phyloP scores from a whole-genome alignment of 2,113 vertebrate genomes.

The Syngnathus floridae region DNA sequence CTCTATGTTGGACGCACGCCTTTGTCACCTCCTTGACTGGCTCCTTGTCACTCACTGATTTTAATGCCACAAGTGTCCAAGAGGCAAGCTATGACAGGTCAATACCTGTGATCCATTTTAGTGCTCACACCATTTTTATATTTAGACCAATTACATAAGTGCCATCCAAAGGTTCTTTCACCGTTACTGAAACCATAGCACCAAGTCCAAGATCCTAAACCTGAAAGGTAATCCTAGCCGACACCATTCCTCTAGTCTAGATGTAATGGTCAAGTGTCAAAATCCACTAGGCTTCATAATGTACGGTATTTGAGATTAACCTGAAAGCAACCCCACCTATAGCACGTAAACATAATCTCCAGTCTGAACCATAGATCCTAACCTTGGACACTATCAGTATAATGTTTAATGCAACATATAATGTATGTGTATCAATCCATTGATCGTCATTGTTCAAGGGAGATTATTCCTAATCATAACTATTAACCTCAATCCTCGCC shows the following conservation, averaged over 20 bases:
- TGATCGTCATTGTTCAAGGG: no score
- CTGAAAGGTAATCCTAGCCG: no score
- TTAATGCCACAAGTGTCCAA: constrained; percentile 38
- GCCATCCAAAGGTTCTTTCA: no score
- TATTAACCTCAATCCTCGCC: not conserved
- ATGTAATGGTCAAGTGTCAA: not conserved
- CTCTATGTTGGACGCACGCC: constrained; percentile 33
- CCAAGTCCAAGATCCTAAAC: no score
- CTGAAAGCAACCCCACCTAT: not conserved
- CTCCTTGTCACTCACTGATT: constrained; percentile 32
- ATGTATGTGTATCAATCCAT: not conserved
- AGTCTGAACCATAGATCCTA: no score
- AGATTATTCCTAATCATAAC: no score
- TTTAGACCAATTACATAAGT: no score
- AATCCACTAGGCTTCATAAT: not conserved
- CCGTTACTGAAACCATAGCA: no score
- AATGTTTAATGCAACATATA: not conserved
- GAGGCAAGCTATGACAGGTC: constrained; percentile 27
- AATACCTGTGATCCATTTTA: constrained; percentile 25
- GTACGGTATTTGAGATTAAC: no score
- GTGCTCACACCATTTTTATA: no score
- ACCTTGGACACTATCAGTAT: not conserved
- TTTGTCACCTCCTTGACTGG: constrained; percentile 40
- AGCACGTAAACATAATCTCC: not conserved
- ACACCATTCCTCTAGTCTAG: not conserved